These are phyloP conservation scores for Cyprinodon tularosa DNA, from an alignment of 2,113 vertebrate species.

Conservation along the genomic window DNA sequence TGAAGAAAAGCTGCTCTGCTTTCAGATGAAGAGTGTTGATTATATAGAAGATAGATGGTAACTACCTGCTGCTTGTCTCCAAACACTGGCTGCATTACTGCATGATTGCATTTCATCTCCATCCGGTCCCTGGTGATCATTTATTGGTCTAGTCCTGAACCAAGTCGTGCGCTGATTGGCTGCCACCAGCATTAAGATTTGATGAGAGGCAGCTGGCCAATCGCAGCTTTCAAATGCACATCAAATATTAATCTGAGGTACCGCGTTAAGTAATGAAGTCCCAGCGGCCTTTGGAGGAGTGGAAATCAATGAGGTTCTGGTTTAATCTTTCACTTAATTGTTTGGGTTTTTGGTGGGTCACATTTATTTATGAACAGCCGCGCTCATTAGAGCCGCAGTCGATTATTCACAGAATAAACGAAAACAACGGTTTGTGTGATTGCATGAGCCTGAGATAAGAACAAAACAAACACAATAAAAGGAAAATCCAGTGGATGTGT, in stretches of 20 bases:
- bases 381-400: slow-evolving; percentile 6
- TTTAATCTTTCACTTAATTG: slow-evolving; percentile 57
- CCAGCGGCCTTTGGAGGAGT: slow-evolving; percentile 57
- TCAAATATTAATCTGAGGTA: slow-evolving; percentile 81
- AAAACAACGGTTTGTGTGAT: too few species aligned
- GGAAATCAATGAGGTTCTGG: slow-evolving; percentile 61
- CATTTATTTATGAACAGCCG: slow-evolving; percentile 43
- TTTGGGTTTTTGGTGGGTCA: not conserved
- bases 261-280: slow-evolving; percentile 76
- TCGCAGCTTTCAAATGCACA: slow-evolving; percentile 48
- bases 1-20: not conserved
- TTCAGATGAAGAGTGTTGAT: not conserved
- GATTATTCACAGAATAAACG: not conserved
- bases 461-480: not conserved
- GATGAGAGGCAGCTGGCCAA: slow-evolving; percentile 72
- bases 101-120: slow-evolving; percentile 22
- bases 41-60: not conserved
- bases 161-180: slow-evolving; percentile 1
- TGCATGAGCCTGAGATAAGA: too few species aligned
- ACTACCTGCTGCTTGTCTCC: not conserved
- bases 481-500: not conserved
- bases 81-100: not conserved
- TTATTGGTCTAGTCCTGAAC: slow-evolving; percentile 24
- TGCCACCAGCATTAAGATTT: slow-evolving; percentile 69
- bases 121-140: slow-evolving; percentile 6